Base-by-base conservation (phyloP, 1,140 invertebrate species). In the Heliconius nattereri region DNA sequence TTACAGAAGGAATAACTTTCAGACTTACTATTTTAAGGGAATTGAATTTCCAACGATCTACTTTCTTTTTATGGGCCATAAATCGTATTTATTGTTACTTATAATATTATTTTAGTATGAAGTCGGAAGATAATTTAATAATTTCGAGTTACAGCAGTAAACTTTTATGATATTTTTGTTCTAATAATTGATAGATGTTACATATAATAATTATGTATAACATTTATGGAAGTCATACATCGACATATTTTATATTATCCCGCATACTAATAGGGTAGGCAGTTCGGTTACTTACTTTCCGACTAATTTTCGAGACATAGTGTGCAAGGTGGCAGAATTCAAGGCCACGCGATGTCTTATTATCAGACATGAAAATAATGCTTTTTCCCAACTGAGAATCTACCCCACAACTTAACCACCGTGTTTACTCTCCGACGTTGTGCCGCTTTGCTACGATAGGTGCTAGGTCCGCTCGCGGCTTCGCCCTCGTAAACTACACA, bases 81-180 rank as follows among this genome's bases (percentile, higher is more conserved):
- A 85, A 85, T 85, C 81, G 80, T 84, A 85, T 85, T 85, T 85
- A 85, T 85, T 85, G 85, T 85, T 84, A 84, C 81, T 83, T 85
- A 82, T 84, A 85, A 84, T 85, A 80, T 84, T 81, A 85, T 84
- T 85, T 85, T 78, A 73, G 60, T 84, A 81, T 75, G 78, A 75
- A 84, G 82, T 79, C 78, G 76, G 73, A 83, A 83, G 76, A 82
- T 84, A 84, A 84, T 85, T 85, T 82, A 78, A 83, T 84, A 77
- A 82, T 66, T 66, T 75, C 79, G 78, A 78, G 57, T 76, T 83
- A 66, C 52, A 57, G 77, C 78, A 80, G 66, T 75, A 72, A 37
- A 20, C 19, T 72, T 37, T 72, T 37, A 13, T 13, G 26, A 26
- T 66, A 0, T 66, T 23, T 66, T 66, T 66, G 60, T 66, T 66